A percentile compares a stretch with the other conserved stretches of the same genome.
phyloP scores from a whole-genome alignment of 2,797 vertebrate species.

The Fratercula arctica region DNA sequence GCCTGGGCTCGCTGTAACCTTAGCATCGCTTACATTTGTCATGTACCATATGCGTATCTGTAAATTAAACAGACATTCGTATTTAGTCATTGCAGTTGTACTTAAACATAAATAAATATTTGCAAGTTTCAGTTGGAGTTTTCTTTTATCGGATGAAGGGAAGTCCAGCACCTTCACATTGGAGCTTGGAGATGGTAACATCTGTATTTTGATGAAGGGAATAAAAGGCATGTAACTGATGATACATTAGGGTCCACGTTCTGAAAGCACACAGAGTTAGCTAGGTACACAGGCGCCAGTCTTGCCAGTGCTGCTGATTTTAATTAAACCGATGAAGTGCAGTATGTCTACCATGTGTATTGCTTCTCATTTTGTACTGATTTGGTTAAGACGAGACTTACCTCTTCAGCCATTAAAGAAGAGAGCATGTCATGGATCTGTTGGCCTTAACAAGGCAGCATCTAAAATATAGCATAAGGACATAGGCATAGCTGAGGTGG shows the following conservation, averaged over 20 bases:
- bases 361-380: not conserved
- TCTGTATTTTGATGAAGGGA: not conserved
- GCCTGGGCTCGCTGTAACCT: not conserved
- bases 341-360: accelerated
- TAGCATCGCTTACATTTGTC: not conserved
- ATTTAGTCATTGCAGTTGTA: not conserved
- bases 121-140: not conserved
- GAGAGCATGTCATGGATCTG: not conserved
- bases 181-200: not conserved
- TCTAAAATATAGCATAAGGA: not conserved
- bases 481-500: not conserved
- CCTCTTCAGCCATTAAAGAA: not conserved
- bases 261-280: not conserved
- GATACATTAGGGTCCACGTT: accelerated
- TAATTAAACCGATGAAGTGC: not conserved
- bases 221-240: not conserved
- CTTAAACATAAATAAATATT: not conserved
- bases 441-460: not conserved
- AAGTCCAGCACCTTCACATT: not conserved
- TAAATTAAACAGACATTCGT: not conserved
- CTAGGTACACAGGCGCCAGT: accelerated
- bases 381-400: not conserved
- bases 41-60: not conserved
- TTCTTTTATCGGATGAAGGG: not conserved
- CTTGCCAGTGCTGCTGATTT: not conserved